phyloP scores from a whole-genome alignment of 1,140 invertebrate species.

The Panagrolaimus sp. region DNA sequence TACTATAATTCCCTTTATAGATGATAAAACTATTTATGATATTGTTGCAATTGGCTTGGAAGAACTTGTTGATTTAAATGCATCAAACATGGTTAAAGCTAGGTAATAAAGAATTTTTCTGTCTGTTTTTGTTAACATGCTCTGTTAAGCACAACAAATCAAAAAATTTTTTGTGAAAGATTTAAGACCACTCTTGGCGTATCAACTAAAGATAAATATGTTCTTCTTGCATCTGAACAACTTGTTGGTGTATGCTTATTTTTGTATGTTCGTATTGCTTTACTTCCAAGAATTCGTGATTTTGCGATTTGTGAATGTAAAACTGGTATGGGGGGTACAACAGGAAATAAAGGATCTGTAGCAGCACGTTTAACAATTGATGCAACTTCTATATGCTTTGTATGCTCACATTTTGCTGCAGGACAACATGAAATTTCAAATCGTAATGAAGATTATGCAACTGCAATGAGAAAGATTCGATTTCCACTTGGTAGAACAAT shows the following conservation, averaged over 20 bases:
- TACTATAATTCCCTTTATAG: conserved; percentile 19
- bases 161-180: conserved; percentile 88
- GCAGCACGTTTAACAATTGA: conserved; percentile 84
- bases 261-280: conserved; percentile 79
- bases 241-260: conserved; percentile 95
- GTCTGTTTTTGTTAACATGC: conserved; percentile 9
- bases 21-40: conserved; percentile 41
- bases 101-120: conserved; percentile 62
- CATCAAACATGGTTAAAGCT: conserved; percentile 91
- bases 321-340: conserved; percentile 89
- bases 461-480: conserved; percentile 82
- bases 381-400: conserved; percentile 84
- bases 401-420: conserved; percentile 97
- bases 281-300: conserved; percentile 73
- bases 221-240: conserved; percentile 86
- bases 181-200: conserved; percentile 71
- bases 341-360: conserved; percentile 86
- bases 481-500: conserved; percentile 80
- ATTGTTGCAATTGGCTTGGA: conserved; percentile 97
- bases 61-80: conserved; percentile 98
- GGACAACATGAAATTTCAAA: conserved; percentile 92
- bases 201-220: conserved; percentile 73
- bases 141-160: conserved; percentile 76
- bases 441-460: conserved; percentile 88
- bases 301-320: conserved; percentile 75